Conservation (phyloP, 2,888 invertebrate genomes). For the Aproaerema taeniolella region DNA sequence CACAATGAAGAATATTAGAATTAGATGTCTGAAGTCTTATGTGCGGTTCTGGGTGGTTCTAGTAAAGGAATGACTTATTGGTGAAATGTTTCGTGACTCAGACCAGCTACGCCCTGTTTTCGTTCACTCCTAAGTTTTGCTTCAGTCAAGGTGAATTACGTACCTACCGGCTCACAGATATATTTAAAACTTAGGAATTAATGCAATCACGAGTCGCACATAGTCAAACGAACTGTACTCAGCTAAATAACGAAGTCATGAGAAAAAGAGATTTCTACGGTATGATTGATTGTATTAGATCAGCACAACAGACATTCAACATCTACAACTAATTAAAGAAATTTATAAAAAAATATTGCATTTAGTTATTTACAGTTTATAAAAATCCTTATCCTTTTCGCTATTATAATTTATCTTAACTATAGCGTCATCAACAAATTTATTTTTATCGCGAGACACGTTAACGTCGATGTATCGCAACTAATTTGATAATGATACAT, state of each 20-base stretch:
- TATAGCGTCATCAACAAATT: conserved; percentile 14
- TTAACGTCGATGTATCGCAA: conserved; percentile 1
- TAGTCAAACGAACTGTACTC: too few species aligned
- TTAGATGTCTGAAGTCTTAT: conserved; percentile 28
- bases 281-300: background rate
- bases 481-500: background rate
- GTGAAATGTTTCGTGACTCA: too few species aligned
- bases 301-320: conserved; percentile 28
- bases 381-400: conserved; percentile 22
- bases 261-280: too few species aligned
- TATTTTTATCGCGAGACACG: conserved; percentile 23
- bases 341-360: conserved; percentile 47
- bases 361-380: conserved; percentile 43
- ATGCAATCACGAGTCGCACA: too few species aligned
- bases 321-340: conserved; percentile 23
- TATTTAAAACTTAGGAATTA: too few species aligned
- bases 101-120: too few species aligned
- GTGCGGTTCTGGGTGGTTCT: too few species aligned
- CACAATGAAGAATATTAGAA: conserved; percentile 2
- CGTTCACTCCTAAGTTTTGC: too few species aligned
- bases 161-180: too few species aligned
- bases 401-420: conserved; percentile 19
- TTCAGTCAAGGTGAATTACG: too few species aligned
- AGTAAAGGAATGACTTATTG: too few species aligned
- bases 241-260: too few species aligned